A percentile compares a stretch with the other conserved stretches of the same genome.
These are phyloP conservation scores for Pocillopora meandrina DNA, from an alignment of 92 coral and sea anemone species.

Conservation along the genomic window DNA sequence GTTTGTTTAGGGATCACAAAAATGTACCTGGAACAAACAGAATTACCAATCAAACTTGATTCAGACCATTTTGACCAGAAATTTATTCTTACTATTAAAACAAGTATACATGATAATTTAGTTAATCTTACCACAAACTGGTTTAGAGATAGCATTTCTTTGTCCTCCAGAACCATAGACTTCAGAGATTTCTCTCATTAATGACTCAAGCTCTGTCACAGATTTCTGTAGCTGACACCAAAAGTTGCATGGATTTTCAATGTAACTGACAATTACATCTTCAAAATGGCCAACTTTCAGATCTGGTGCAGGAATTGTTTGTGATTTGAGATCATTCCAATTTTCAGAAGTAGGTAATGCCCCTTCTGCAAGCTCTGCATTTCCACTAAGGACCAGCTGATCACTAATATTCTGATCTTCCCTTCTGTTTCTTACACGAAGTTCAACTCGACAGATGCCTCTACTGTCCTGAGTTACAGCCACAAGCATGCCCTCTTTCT, in stretches of 20 bases:
- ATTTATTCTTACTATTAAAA: no score
- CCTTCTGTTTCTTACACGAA: slow-evolving; percentile 53
- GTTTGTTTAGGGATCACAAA: no score
- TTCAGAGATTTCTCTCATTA: slow-evolving; percentile 74
- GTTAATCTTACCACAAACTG: slow-evolving; percentile 63
- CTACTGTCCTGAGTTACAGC: slow-evolving; percentile 69
- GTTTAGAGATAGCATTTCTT: slow-evolving; percentile 44
- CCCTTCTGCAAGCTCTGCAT: slow-evolving; percentile 70
- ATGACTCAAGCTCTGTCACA: slow-evolving; percentile 61
- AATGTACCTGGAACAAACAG: no score
- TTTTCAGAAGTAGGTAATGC: slow-evolving; percentile 66
- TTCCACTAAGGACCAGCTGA: slow-evolving; percentile 65
- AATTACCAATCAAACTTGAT: no score
- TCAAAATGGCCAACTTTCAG: slow-evolving; percentile 77
- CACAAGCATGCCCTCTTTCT: slow-evolving; percentile 68
- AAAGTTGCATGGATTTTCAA: slow-evolving; percentile 79
- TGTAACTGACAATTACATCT: slow-evolving; percentile 83
- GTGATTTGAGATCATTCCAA: slow-evolving; percentile 53
- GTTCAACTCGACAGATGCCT: slow-evolving; percentile 73
- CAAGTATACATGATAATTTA: background rate
- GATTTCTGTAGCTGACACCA: slow-evolving; percentile 91
- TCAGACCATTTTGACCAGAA: no score
- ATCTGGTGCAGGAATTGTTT: slow-evolving; percentile 55
- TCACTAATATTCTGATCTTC: slow-evolving; percentile 81
- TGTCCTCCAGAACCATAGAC: slow-evolving; percentile 56